Evolutionary conservation across 2,888 invertebrate genomes (phyloP).

Genomic region (Aradus depressus): DNA sequence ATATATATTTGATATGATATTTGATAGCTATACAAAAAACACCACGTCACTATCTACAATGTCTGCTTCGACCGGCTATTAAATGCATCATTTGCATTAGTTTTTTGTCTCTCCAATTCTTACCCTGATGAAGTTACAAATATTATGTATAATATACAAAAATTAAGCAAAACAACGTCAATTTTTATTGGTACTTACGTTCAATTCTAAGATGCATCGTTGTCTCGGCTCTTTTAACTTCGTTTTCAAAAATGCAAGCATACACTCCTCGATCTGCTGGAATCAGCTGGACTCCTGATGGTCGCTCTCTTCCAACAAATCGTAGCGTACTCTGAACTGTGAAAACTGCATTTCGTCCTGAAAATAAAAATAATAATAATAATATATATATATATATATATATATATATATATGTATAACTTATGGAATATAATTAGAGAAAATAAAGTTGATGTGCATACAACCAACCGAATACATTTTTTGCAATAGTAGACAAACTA

Average conservation of each 20-base stretch:
- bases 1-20: too few species aligned
- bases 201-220: conserved; percentile 85
- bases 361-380: conserved; percentile 5
- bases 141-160: neutral
- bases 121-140: neutral
- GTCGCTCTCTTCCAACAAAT: conserved; percentile 68
- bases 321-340: conserved; percentile 71
- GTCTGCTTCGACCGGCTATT: too few species aligned
- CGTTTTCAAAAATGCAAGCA: conserved; percentile 78
- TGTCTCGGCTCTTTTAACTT: conserved; percentile 76
- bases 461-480: too few species aligned
- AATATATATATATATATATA: too few species aligned
- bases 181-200: conserved; percentile 51
- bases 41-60: too few species aligned
- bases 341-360: conserved; percentile 37
- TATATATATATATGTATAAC: too few species aligned
- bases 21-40: too few species aligned
- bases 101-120: too few species aligned
- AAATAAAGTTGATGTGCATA: too few species aligned
- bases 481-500: too few species aligned
- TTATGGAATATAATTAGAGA: too few species aligned
- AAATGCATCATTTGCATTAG: too few species aligned
- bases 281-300: conserved; percentile 61
- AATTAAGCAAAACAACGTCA: neutral
- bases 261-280: conserved; percentile 80